These are phyloP conservation scores for Drosophila glabriapex DNA, from an alignment of 2,888 invertebrate species.

Conservation along the genomic window DNA sequence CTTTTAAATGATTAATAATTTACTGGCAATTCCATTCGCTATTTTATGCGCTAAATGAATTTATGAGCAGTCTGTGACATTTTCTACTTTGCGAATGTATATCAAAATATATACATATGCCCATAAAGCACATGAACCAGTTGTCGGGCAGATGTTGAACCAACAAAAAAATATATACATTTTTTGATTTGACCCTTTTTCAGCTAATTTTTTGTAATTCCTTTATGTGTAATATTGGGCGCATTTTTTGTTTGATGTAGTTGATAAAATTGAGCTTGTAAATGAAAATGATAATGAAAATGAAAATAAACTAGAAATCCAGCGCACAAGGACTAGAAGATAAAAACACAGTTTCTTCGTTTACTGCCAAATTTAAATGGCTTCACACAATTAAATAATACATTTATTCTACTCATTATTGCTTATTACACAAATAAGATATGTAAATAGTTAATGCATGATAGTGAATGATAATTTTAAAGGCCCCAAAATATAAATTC, in stretches of 20 bases:
- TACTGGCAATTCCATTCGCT: constrained; percentile 53
- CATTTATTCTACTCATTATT: background rate
- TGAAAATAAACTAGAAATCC: constrained; percentile 1
- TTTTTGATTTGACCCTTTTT: constrained; percentile 42
- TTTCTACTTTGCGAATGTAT: constrained; percentile 37
- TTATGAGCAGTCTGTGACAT: constrained; percentile 71
- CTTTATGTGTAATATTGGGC: constrained; percentile 37
- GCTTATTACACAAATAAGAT: background rate
- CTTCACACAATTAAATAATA: background rate
- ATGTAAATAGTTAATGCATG: background rate
- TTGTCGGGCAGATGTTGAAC: constrained; percentile 29
- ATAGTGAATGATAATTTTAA: background rate
- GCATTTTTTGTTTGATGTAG: background rate
- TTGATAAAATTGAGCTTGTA: constrained; percentile 38
- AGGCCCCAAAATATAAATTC: background rate
- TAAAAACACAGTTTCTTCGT: background rate
- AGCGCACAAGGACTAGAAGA: too few species aligned
- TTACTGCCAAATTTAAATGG: background rate
- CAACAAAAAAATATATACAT: constrained; percentile 6
- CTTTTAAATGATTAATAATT: constrained; percentile 69
- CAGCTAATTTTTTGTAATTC: constrained; percentile 40
- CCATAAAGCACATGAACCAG: constrained; percentile 4
- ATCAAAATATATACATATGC: background rate
- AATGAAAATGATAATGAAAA: background rate
- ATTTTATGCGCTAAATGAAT: constrained; percentile 66